A percentile compares a stretch with the other conserved stretches of the same genome.
Conservation (phyloP, 2,888 invertebrate genomes). For the Asteroscopus sphinx region DNA sequence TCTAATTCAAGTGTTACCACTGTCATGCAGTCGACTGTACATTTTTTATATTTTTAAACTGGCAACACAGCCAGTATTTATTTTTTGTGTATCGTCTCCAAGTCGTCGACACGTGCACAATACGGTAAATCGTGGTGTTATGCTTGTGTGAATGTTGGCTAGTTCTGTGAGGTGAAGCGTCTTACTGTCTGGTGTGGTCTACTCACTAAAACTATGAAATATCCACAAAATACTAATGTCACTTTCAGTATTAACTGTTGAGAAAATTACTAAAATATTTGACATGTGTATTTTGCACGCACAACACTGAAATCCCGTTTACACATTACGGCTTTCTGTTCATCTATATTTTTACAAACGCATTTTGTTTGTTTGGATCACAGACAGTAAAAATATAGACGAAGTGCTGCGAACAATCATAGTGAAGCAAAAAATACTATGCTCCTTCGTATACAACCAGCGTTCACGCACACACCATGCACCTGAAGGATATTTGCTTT, state of each 20-base stretch:
- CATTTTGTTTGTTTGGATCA: conserved; percentile 1
- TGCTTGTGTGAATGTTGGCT: conserved; percentile 73
- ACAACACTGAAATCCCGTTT: conserved; percentile 19
- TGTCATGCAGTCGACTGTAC: no score
- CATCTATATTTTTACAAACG: neutral
- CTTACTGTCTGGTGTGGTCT: conserved; percentile 24
- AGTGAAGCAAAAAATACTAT: no score
- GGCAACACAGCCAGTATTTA: conserved; percentile 31
- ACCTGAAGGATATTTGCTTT: no score
- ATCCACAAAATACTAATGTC: conserved; percentile 42
- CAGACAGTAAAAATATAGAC: no score
- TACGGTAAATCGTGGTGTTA: conserved; percentile 57
- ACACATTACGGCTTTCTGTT: conserved; percentile 20
- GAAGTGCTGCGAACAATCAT: no score
- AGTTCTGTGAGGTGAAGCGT: conserved; percentile 50
- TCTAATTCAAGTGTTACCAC: no score
- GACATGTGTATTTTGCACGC: conserved; percentile 45
- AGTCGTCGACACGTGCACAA: conserved; percentile 66
- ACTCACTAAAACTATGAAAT: conserved; percentile 21
- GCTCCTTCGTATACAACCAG: no score
- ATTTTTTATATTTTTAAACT: conserved; percentile 38
- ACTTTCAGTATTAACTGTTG: neutral
- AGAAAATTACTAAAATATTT: neutral
- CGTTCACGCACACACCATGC: no score
- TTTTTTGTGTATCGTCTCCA: conserved; percentile 38